phyloP scores from a whole-genome alignment of 1,140 invertebrate genomes.

The Halesus radiatus region DNA sequence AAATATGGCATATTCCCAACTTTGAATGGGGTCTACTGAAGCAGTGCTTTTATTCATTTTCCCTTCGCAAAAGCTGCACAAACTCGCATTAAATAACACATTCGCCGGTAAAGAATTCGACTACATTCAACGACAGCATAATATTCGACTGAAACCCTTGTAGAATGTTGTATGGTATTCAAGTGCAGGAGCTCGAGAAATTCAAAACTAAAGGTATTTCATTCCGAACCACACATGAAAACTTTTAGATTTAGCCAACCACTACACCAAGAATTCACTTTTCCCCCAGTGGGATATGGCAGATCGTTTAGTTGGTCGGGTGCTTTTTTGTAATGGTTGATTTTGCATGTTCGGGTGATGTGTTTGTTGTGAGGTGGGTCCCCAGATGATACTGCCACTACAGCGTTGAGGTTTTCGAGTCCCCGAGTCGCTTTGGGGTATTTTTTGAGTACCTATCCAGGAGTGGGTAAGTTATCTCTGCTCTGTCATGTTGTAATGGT shows the following conservation, averaged over 20 bases:
- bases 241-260: neutral
- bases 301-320: neutral
- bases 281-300: neutral
- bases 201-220: conserved; percentile 3
- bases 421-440: conserved; percentile 19
- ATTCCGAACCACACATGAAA: neutral
- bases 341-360: neutral
- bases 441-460: neutral
- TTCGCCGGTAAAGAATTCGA: neutral
- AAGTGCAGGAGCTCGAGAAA: conserved; percentile 22
- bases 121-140: conserved; percentile 5
- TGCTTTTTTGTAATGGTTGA: neutral
- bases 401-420: conserved; percentile 24
- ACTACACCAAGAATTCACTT: neutral
- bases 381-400: conserved; percentile 2
- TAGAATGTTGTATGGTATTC: conserved; percentile 6
- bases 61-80: too few species aligned
- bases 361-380: neutral
- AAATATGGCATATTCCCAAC: too few species aligned
- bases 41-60: too few species aligned
- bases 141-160: neutral
- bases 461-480: neutral
- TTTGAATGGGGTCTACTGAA: too few species aligned
- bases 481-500: neutral
- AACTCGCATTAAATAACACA: too few species aligned